These are phyloP conservation scores for Cotesia chilonis DNA, from an alignment of 1,140 invertebrate genomes.

Conservation along the genomic window DNA sequence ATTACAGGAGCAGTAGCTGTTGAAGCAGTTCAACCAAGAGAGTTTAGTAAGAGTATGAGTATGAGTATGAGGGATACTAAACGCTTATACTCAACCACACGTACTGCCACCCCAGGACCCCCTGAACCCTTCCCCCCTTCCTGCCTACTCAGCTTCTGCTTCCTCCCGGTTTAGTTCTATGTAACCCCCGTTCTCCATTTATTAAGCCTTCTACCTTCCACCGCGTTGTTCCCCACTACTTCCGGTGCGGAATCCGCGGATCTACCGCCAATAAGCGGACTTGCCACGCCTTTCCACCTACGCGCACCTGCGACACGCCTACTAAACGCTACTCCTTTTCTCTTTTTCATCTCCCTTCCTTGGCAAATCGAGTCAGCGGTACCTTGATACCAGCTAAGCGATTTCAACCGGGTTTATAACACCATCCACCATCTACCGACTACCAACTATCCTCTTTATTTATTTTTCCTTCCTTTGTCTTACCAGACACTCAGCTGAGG, in stretches of 20 bases:
- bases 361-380: background rate
- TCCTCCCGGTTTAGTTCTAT: background rate
- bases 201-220: conserved; percentile 1
- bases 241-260: conserved; percentile 31
- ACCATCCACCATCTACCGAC: too few species aligned
- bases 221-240: conserved; percentile 35
- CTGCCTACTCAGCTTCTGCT: background rate
- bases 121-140: background rate
- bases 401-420: too few species aligned
- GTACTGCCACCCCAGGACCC: conserved; percentile 1
- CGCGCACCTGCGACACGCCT: conserved; percentile 47
- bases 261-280: conserved; percentile 34
- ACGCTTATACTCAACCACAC: background rate
- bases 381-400: too few species aligned
- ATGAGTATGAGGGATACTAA: too few species aligned
- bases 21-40: too few species aligned
- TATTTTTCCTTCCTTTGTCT: too few species aligned
- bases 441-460: too few species aligned
- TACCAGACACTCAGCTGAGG: too few species aligned
- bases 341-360: conserved; percentile 7
- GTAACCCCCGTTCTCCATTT: background rate
- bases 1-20: background rate
- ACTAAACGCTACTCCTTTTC: conserved; percentile 17
- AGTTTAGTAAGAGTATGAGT: too few species aligned
- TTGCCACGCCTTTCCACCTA: conserved; percentile 44